Evolutionary conservation across 2,888 invertebrate genomes (phyloP).

Genomic region (Urechis unicinctus): DNA sequence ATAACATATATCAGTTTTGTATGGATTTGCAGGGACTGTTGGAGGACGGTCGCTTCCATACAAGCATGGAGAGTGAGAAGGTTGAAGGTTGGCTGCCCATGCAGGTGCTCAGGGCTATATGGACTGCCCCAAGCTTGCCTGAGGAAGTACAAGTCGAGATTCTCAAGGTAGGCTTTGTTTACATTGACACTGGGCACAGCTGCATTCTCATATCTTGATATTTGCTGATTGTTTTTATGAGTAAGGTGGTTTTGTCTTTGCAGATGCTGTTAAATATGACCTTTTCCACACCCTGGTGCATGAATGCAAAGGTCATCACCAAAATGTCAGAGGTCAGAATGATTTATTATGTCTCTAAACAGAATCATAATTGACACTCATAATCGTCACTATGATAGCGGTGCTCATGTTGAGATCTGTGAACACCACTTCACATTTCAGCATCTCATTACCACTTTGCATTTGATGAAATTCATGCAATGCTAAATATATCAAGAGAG

Average conservation of each 20-base stretch:
- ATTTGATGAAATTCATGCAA: too few relatives aligned
- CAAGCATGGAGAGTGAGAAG: conserved; percentile 75
- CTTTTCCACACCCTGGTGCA: conserved; percentile 78
- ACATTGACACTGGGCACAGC: too few relatives aligned
- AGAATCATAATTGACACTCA: too few relatives aligned
- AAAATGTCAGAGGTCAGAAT: conserved; percentile 73
- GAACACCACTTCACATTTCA: too few relatives aligned
- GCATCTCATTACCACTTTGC: too few relatives aligned
- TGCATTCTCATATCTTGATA: too few relatives aligned
- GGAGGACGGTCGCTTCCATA: conserved; percentile 84
- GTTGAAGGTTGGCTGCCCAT: conserved; percentile 89
- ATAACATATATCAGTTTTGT: too few relatives aligned
- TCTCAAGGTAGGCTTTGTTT: conserved; percentile 58
- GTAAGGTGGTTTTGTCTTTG: conserved; percentile 11
- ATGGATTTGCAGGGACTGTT: conserved; percentile 74
- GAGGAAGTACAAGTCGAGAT: conserved; percentile 78
- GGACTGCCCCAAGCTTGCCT: conserved; percentile 69
- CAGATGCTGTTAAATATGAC: conserved; percentile 79
- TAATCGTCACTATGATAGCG: too few relatives aligned
- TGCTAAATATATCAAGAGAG: too few relatives aligned
- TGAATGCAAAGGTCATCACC: conserved; percentile 82
- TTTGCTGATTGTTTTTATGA: background rate
- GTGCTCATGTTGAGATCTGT: too few relatives aligned
- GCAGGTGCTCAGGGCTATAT: conserved; percentile 79
- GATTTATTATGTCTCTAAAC: background rate